Evolutionary conservation across 2,797 vertebrate species (phyloP), one percentile per base, ranked within the genome.

Genomic region (Enteromius argenteus): DNA sequence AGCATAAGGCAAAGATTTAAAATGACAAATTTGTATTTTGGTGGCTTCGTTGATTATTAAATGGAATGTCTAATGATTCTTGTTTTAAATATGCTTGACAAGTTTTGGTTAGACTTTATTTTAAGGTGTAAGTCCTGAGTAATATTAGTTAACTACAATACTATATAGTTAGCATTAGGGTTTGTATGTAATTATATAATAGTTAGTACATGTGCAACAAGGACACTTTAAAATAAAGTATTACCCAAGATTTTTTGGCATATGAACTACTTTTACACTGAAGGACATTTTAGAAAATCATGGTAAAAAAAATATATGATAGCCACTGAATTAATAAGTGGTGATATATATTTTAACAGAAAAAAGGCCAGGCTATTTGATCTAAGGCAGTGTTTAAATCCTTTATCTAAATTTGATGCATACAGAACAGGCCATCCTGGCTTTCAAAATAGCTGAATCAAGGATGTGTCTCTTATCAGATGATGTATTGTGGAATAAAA

Each of bases 401-500:
- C 5, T 32, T 32, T 62, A 4, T 44, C n/a, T 58, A 30, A 44
- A n/a, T 46, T 49, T 32, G 56, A 64, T 42, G 23, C 21, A 30
- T 19, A 56, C 27, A 17, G 35, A 17, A 37, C 51, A 58, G 17
- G 14, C 19, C 30, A 49, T 46, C 51, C 21, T 58, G 32, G 19
- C 51, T 39, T 71, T 85, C 56, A 49, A 68, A 23, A 37, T 83
- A 85, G 73, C 80, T 30, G 80, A 86, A 56, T 71, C 15, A 53
- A 42, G 30, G 68, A 37, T 58, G 51, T 75, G 49, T 23, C 32
- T 66, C 35, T 80, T 79, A 86, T 84, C 85, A 84, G 68, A 86
- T 58, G 37, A n/a, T 7, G 19, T 53, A 35, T 10, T 32, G 21
- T 8, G 21, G 21, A 75, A 7, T n/a, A 75, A 56, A n/a, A 23